These are phyloP conservation scores for Sebastolobus altivelis DNA, from an alignment of 2,797 vertebrate species.

Conservation along the genomic window DNA sequence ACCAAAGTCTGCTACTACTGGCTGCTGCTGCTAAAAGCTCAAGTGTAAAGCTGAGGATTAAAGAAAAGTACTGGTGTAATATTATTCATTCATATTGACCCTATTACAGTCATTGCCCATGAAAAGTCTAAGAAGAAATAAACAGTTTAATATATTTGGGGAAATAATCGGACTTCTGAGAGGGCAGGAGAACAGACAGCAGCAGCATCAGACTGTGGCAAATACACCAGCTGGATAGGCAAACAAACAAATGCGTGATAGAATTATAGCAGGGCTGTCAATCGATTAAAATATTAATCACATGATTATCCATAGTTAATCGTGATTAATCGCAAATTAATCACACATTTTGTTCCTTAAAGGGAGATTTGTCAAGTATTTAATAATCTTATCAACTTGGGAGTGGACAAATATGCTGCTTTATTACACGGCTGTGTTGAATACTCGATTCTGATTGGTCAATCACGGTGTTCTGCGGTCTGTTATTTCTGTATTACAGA, in stretches of 20 bases:
- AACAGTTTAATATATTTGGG: neutral
- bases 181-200: slow-evolving; percentile 3
- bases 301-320: too few relatives aligned
- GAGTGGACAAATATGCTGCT: too few relatives aligned
- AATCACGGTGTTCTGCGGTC: too few relatives aligned
- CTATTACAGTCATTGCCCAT: neutral
- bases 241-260: slow-evolving; percentile 4
- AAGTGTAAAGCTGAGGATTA: slow-evolving; percentile 7
- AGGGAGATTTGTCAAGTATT: too few relatives aligned
- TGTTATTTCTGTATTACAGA: too few relatives aligned
- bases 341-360: too few relatives aligned
- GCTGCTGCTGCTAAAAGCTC: slow-evolving; percentile 9
- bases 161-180: slow-evolving; percentile 19
- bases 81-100: slow-evolving; percentile 16
- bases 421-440: too few relatives aligned
- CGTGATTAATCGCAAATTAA: too few relatives aligned
- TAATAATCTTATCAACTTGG: too few relatives aligned
- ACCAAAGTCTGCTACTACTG: neutral
- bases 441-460: too few relatives aligned
- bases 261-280: neutral
- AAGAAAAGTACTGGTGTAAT: neutral
- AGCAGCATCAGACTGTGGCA: slow-evolving; percentile 1
- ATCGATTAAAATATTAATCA: too few relatives aligned
- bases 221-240: slow-evolving; percentile 18
- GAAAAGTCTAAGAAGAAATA: neutral